These are phyloP conservation scores for Zaprionus vittiger DNA, from an alignment of 1,140 invertebrate genomes.

Conservation along the genomic window DNA sequence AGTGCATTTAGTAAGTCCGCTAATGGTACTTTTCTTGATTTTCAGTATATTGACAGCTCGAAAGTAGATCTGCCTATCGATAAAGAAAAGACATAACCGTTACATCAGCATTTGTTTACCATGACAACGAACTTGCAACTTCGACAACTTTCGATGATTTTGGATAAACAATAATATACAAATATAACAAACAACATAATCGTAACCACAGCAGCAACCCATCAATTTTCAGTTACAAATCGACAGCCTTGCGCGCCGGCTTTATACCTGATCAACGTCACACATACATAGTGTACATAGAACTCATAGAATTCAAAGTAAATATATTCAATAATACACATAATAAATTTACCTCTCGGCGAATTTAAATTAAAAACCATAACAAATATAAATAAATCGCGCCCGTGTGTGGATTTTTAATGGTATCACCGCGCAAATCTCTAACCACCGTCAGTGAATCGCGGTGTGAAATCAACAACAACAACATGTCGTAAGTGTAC, in stretches of 20 bases:
- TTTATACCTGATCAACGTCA: slow-evolving; percentile 19
- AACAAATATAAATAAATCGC: slow-evolving; percentile 8
- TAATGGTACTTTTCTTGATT: no score
- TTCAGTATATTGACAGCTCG: no score
- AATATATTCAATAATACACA: background rate
- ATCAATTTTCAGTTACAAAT: slow-evolving; percentile 66
- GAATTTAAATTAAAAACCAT: slow-evolving; percentile 12
- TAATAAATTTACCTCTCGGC: slow-evolving; percentile 21
- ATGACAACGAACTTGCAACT: slow-evolving; percentile 23
- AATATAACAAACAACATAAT: slow-evolving; percentile 64
- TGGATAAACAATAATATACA: slow-evolving; percentile 51
- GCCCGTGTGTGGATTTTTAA: slow-evolving; percentile 41
- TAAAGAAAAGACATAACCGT: slow-evolving; percentile 5
- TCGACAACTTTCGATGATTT: slow-evolving; percentile 6
- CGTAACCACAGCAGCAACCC: slow-evolving; percentile 73
- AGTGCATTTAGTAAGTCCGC: no score
- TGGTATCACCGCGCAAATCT: slow-evolving; percentile 72
- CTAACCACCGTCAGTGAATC: slow-evolving; percentile 38
- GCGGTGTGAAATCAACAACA: slow-evolving; percentile 35
- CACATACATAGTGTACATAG: slow-evolving; percentile 12
- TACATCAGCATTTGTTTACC: slow-evolving; percentile 4
- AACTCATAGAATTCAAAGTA: slow-evolving; percentile 23
- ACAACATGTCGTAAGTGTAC: slow-evolving; percentile 65
- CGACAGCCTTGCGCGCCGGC: slow-evolving; percentile 58
- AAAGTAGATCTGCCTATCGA: background rate